A percentile compares a stretch with the other conserved stretches of the same genome.
Evolutionary conservation across 2,113 vertebrate species (phyloP).

Genomic region (Oenanthe melanoleuca): DNA sequence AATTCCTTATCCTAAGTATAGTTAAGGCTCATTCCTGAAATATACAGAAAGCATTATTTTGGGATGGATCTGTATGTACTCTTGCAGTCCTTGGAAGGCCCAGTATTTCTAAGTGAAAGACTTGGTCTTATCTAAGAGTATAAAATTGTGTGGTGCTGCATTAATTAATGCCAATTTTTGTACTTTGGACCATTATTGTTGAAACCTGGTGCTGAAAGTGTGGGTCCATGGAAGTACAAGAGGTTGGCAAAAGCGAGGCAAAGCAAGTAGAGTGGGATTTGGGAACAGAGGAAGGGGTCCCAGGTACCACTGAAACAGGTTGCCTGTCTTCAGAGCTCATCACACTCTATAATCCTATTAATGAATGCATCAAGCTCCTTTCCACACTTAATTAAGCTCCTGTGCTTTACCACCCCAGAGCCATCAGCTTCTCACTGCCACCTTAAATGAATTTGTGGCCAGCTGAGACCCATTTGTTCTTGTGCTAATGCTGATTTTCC

Average conservation of each 20-base stretch:
- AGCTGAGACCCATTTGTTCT: background rate
- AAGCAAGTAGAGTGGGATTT: background rate
- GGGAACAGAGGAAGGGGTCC: background rate
- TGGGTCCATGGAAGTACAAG: background rate
- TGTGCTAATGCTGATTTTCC: background rate
- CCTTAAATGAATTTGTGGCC: fast-evolving
- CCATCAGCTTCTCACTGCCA: background rate
- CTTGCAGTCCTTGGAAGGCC: background rate
- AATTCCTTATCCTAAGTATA: conserved; percentile 73
- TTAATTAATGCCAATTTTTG: background rate
- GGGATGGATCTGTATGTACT: conserved; percentile 54
- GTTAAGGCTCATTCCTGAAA: conserved; percentile 64
- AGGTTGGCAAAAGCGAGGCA: fast-evolving
- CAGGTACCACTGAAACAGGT: background rate
- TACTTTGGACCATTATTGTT: background rate
- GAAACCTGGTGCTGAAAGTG: background rate
- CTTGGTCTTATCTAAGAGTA: background rate
- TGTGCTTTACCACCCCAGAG: background rate
- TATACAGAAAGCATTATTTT: conserved; percentile 72
- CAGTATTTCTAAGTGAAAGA: background rate
- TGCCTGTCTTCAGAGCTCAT: background rate
- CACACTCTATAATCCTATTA: background rate
- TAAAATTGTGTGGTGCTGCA: background rate
- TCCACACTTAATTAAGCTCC: background rate
- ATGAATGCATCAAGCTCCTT: background rate